Base-by-base conservation (phyloP, 2,797 vertebrate species). In the Pelodytes ibericus region DNA sequence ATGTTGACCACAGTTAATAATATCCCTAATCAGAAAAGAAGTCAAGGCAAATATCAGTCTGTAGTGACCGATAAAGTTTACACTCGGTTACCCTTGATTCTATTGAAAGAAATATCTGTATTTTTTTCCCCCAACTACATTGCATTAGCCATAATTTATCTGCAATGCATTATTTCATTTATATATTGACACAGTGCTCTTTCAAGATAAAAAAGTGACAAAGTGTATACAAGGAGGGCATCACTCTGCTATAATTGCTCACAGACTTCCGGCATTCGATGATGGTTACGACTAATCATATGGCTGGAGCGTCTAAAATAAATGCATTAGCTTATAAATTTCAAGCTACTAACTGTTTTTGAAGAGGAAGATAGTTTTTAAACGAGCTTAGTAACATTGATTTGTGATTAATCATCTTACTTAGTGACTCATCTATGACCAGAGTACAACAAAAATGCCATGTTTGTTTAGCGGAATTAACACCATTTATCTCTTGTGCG, bases 371-470 rank as follows among this genome's bases (percentile, higher is more conserved):
- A 88, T 86, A 72, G 84, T 88, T 83, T 90, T 83, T 84, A 88
- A 89, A 85, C 87, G 87, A 91, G 86, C 87, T 84, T 89, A 82
- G 85, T 86, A 86, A 86, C 87, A 91, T 86, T 88, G 87, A 92
- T 90, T 90, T 87, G 82, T 90, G 86, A 90, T 90, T 90, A 90
- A 90, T 91, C 87, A 83, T 89, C 86, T 87, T 87, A 88, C 86
- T 89, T 86, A 84, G 82, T 89, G 89, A 91, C 84, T 91, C 87
- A 84, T 90, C 86, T 84, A 47, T 88, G 87, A 87, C 87, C 86
- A 86, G 83, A 83, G 86, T 83, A 78, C 84, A 87, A 83, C 82
- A 88, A 86, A 90, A 88, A 90, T 89, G 84, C 84, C 78, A 83
- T 88, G 87, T 91, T 90, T 91, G 83, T 82, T 88, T 83, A 87